Percentiles rank a stretch among this genome's conserved stretches.
These are phyloP conservation scores for Porites australiensis DNA, from an alignment of 64 coral and sea anemone species.

Conservation along the genomic window DNA sequence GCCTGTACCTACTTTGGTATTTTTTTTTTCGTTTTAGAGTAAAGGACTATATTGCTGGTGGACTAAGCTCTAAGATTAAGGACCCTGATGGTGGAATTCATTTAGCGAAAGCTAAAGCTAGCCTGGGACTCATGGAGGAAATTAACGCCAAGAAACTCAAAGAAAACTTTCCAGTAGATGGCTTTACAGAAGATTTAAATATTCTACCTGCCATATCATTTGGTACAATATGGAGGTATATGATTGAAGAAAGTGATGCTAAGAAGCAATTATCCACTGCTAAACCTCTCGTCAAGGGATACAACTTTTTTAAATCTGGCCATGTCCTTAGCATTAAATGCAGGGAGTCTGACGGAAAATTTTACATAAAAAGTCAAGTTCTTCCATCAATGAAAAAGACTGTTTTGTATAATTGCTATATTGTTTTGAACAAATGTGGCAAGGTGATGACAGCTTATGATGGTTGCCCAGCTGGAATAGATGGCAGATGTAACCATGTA, in stretches of 20 bases:
- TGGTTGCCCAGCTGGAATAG: constrained; percentile 62
- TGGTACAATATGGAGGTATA: constrained; percentile 26
- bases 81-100: constrained; percentile 72
- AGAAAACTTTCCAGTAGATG: constrained; percentile 54
- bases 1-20: too few relatives aligned
- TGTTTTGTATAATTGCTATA: constrained; percentile 34
- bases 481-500: constrained; percentile 67
- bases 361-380: constrained; percentile 62
- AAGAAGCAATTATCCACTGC: constrained; percentile 54
- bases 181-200: constrained; percentile 41
- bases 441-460: constrained; percentile 23
- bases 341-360: constrained; percentile 18
- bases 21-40: constrained; percentile 33
- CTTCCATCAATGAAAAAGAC: constrained; percentile 85
- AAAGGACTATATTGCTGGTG: constrained; percentile 77
- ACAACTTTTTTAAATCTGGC: constrained; percentile 64
- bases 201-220: constrained; percentile 46
- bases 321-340: constrained; percentile 49
- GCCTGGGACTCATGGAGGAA: constrained; percentile 33
- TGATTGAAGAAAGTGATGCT: constrained; percentile 25
- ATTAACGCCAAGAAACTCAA: constrained; percentile 32
- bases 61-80: constrained; percentile 22
- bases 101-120: constrained; percentile 47
- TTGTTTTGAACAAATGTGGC: constrained; percentile 26
- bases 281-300: constrained; percentile 38